Evolutionary conservation across 1,140 invertebrate genomes (phyloP), one percentile per base, ranked within the genome.

Genomic region (Samia ricini): DNA sequence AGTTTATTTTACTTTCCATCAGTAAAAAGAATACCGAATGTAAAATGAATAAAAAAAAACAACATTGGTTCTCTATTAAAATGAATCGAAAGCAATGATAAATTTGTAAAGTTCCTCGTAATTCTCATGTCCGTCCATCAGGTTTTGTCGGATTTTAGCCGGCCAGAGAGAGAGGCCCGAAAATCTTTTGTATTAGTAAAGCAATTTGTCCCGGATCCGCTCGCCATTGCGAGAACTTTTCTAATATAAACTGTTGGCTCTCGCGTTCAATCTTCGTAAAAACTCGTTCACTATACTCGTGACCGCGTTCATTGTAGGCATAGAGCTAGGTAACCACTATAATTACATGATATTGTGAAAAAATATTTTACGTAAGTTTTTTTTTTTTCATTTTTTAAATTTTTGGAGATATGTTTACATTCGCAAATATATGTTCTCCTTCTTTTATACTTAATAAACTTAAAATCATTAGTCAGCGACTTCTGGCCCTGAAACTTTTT

Each of bases 161-260:
- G 64, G 64, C 63, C 66, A 73, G 56, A n/a, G n/a, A n/a, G n/a
- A n/a, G n/a, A 72, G 77, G 74, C 72, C 77, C 74, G 66, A 66
- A 83, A 88, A 85, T 84, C 78, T 88, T 83, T 83, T 86, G 82
- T 85, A 83, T 88, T 86, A 88, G 77, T 81, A 79, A 81, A 85
- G 82, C 79, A 86, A 88, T 88, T 88, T 86, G 81, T 85, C 80
- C 72, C 56, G 55, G 64, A 60, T 60, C 68, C 69, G 74, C 66
- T 60, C 64, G 59, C 62, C 59, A 56, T 63, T 61, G 52, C 71
- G 66, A 70, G 71, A 88, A 88, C 85, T 88, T 88, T 88, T 88
- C 85, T 88, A 86, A 88, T 88, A 82, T 85, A 88, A 88, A 86
- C 82, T 85, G 79, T 74, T 79, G 69, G 70, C 72, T 58, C 60